Evolutionary conservation across 2,888 invertebrate genomes (phyloP).

Genomic region (Petrolisthes cinctipes): DNA sequence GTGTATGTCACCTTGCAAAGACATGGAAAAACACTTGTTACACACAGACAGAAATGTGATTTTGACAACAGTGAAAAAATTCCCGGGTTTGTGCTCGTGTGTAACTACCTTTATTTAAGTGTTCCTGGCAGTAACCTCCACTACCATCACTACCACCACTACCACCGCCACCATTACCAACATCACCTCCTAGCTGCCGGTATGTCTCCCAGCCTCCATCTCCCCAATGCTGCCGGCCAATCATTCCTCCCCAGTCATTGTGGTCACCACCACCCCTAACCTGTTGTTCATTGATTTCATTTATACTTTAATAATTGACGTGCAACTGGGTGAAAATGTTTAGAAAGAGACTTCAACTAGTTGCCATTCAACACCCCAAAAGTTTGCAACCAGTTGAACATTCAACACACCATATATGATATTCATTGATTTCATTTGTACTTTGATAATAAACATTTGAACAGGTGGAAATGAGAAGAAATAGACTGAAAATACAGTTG

Average conservation of each 20-base stretch:
- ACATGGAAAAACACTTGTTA: too few relatives aligned
- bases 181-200: not conserved
- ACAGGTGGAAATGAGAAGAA: too few relatives aligned
- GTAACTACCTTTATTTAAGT: not conserved
- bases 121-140: not conserved
- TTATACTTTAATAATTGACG: not conserved
- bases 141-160: slow-evolving; percentile 11
- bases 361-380: too few relatives aligned
- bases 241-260: not conserved
- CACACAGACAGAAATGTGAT: too few relatives aligned
- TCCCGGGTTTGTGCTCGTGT: not conserved
- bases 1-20: too few relatives aligned
- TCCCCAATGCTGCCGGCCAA: not conserved
- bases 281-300: slow-evolving; percentile 4
- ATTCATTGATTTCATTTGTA: too few relatives aligned
- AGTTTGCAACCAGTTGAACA: too few relatives aligned
- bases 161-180: not conserved
- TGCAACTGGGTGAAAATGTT: not conserved
- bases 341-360: too few relatives aligned
- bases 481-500: too few relatives aligned
- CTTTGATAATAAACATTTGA: too few relatives aligned
- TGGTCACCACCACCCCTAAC: not conserved
- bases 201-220: not conserved
- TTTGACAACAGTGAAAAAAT: too few relatives aligned
- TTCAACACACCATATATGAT: too few relatives aligned